phyloP scores from a whole-genome alignment of 2,113 vertebrate species.

The Spilogale gracilis region DNA sequence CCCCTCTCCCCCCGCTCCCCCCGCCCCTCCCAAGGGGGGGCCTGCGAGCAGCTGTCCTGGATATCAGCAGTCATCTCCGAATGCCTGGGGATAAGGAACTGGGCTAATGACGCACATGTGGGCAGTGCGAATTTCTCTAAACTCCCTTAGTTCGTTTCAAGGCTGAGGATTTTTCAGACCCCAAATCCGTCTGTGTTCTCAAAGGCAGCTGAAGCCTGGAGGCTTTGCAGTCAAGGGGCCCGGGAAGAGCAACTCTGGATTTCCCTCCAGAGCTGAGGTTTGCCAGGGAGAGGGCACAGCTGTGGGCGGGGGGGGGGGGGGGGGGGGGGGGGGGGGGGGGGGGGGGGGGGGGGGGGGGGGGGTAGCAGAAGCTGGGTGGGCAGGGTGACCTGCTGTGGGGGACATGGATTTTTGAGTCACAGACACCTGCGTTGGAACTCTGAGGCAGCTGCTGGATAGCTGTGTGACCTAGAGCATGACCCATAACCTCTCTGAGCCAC shows the following conservation, averaged over 20 bases:
- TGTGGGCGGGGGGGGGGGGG: neutral
- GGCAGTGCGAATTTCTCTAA: slow-evolving; percentile 57
- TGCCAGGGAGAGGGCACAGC: slow-evolving; percentile 7
- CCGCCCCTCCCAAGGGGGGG: slow-evolving; percentile 49
- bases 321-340: too few relatives aligned
- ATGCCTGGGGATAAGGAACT: slow-evolving; percentile 43
- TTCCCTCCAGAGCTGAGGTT: neutral
- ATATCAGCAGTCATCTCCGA: slow-evolving; percentile 43
- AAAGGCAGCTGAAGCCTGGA: slow-evolving; percentile 16
- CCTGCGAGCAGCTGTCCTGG: slow-evolving; percentile 32
- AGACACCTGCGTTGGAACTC: neutral
- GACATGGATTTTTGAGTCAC: neutral
- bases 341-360: too few relatives aligned
- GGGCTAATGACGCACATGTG: neutral
- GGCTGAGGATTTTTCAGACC: neutral
- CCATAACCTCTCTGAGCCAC: neutral
- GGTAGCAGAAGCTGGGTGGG: neutral
- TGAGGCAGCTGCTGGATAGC: neutral
- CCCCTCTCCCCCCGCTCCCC: slow-evolving; percentile 63
- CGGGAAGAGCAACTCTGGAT: neutral
- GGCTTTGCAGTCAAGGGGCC: neutral
- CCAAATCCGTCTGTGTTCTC: neutral
- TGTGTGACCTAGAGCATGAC: slow-evolving; percentile 32
- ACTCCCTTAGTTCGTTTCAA: slow-evolving; percentile 1
- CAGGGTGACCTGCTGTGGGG: neutral